Base-by-base conservation (phyloP, 2,797 vertebrate genomes). In the Peromyscus nudipes region DNA sequence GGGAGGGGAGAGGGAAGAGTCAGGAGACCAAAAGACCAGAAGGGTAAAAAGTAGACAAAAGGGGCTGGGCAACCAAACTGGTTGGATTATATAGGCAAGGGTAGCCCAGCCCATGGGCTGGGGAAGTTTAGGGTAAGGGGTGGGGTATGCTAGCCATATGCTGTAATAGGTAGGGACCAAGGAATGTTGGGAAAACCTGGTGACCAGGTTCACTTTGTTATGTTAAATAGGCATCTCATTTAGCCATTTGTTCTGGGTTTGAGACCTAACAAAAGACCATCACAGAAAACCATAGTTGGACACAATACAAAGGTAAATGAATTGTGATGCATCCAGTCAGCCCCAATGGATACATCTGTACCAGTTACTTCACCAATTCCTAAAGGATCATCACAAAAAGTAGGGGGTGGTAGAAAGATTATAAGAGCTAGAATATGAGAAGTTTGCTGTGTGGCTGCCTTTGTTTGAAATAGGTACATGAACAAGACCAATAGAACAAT, bases 331-430 rank as follows among this genome's bases (percentile, higher is more conserved):
- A 52, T 29, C 76, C 29, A 77, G 46, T 46, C 29, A 77, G 46
- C 14, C 76, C 13, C 46, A 17, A 4, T 31, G 27, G 16, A 52
- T 52, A 49, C 3, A 31, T 49, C 43, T 77, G 46, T 31, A 49
- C 3, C 3, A 19, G 7, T 52, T 77, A 49, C 3, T 77, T 77
- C 29, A 31, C 1, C 27, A 31, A 19, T 31, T 31, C 5, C 46
- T 40, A 31, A 79, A 6, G 46, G 7, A 52, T 34, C 31, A 17
- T 34, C 8, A 52, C 17, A 79, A 79, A 31, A 49, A 37, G 6
- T 8, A 0, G 9, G 27, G 31, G 27, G 1, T 1, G 17, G 1
- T 79, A 13, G 16, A 52, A 79, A 34, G 7, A 34, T 4, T 34
- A 49, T 49, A 79, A 43, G 37, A 75, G 73, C 9, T 46, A 79